Evolutionary conservation across 2,797 vertebrate species (phyloP).

Genomic region (Streptopelia turtur): DNA sequence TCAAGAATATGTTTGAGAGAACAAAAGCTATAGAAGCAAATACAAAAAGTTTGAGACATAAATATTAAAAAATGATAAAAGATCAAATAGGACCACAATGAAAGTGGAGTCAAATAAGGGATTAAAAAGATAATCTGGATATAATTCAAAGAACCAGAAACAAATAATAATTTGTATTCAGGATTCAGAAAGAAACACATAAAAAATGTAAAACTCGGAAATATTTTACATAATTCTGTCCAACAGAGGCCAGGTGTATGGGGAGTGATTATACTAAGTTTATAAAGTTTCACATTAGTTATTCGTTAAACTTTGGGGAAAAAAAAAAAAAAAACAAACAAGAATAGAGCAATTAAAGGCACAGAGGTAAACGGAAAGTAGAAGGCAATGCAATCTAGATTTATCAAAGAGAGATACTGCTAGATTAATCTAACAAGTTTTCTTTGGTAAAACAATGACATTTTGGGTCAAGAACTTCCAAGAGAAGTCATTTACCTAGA

Average conservation of each 20-base stretch:
- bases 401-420: rapidly evolving
- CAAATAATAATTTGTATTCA: neutral
- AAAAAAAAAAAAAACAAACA: neutral
- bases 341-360: neutral
- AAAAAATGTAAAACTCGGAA: neutral
- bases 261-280: neutral
- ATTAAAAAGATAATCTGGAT: neutral
- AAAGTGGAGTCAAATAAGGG: neutral
- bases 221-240: neutral
- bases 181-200: neutral
- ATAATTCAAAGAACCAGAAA: neutral
- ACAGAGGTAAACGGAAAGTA: neutral
- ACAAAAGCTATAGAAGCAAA: neutral
- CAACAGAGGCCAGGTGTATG: rapidly evolving
- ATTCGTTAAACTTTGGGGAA: neutral
- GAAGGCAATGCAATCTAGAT: neutral
- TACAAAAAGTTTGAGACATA: neutral
- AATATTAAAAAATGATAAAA: neutral
- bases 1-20: neutral
- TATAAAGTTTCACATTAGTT: neutral
- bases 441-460: neutral
- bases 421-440: neutral
- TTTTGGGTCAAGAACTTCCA: neutral
- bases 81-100: neutral
- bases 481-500: neutral